A percentile compares a stretch with the other conserved stretches of the same genome.
phyloP scores from a whole-genome alignment of 2,888 invertebrate genomes.

The Cantharis rufa region DNA sequence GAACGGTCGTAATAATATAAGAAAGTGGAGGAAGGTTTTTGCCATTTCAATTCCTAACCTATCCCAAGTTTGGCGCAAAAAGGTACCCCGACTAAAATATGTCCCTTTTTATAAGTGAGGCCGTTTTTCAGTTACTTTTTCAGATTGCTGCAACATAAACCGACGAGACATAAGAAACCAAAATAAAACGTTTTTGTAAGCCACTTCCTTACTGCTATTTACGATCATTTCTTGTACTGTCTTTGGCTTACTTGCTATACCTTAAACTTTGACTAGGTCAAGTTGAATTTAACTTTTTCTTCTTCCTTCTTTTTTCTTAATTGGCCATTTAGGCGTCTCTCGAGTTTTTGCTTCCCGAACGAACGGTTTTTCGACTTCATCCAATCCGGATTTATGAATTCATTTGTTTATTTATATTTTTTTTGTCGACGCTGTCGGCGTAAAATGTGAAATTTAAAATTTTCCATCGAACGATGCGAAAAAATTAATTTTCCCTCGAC shows the following conservation, averaged over 20 bases:
- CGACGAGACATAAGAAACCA: slow-evolving; percentile 46
- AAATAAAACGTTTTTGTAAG: slow-evolving; percentile 51
- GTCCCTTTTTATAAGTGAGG: slow-evolving; percentile 46
- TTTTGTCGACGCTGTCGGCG: not conserved
- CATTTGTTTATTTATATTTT: not conserved
- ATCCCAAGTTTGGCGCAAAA: slow-evolving; percentile 40
- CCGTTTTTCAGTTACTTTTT: slow-evolving; percentile 41
- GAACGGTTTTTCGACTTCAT: not conserved
- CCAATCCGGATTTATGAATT: not conserved
- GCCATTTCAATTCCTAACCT: slow-evolving; percentile 35
- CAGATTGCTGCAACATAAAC: slow-evolving; percentile 36
- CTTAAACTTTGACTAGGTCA: slow-evolving; percentile 24
- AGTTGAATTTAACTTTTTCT: slow-evolving; percentile 19
- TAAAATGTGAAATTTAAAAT: not conserved
- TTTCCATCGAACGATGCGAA: not conserved
- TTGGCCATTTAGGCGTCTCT: not conserved
- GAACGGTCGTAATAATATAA: slow-evolving; percentile 13
- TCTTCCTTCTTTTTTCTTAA: slow-evolving; percentile 3
- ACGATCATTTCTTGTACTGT: slow-evolving; percentile 30
- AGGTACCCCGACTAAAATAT: slow-evolving; percentile 47
- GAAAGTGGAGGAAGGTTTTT: slow-evolving; percentile 30
- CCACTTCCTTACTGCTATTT: slow-evolving; percentile 34
- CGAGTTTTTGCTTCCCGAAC: not conserved
- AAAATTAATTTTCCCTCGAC: not conserved
- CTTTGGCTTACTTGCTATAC: slow-evolving; percentile 4